phyloP scores from a whole-genome alignment of 2,113 vertebrate genomes.

The Neogale vison region DNA sequence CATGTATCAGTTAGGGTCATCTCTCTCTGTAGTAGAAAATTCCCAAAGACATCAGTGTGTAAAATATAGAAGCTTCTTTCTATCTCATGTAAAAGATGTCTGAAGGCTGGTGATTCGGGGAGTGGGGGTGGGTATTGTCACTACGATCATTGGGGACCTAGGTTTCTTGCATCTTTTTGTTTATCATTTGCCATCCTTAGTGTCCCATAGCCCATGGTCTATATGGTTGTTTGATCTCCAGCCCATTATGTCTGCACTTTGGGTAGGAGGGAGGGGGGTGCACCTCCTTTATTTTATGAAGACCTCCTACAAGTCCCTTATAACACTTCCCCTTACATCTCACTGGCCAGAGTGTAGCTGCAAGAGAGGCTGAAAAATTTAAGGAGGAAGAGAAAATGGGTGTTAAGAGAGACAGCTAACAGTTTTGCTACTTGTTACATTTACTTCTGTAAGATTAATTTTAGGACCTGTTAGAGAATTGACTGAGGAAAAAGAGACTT shows the following conservation, averaged over 20 bases:
- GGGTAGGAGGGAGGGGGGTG: not conserved
- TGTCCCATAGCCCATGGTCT: not conserved
- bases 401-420: not conserved
- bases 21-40: not conserved
- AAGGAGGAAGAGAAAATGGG: not conserved
- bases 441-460: not conserved
- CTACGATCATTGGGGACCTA: no score
- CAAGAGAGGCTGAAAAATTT: not conserved
- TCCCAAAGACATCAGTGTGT: not conserved
- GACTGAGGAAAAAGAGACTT: not conserved
- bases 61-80: not conserved
- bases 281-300: not conserved
- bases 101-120: not conserved
- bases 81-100: not conserved
- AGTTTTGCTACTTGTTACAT: not conserved
- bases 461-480: not conserved
- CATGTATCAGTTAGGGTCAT: not conserved
- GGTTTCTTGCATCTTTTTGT: not conserved
- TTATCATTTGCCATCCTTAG: not conserved
- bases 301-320: not conserved
- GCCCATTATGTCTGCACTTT: not conserved
- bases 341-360: not conserved
- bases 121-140: not conserved
- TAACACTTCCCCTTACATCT: not conserved
- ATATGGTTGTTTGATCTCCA: not conserved